Evolutionary conservation across 2,888 invertebrate species (phyloP).

Genomic region (Synergus laeviventris): DNA sequence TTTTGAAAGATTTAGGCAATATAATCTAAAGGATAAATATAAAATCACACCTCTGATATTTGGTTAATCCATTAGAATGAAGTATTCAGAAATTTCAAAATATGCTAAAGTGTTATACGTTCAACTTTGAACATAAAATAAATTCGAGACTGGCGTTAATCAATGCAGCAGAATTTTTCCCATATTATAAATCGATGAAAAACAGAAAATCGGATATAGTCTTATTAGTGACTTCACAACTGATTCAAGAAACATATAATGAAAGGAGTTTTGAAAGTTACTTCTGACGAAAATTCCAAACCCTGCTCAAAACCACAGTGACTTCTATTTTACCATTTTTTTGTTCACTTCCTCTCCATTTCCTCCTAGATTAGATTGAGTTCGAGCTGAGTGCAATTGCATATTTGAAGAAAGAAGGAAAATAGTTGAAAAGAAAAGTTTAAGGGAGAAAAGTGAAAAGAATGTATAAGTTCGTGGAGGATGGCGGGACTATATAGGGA

Average conservation of each 20-base stretch:
- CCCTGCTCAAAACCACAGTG: no score
- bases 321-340: no score
- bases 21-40: neutral
- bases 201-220: no score
- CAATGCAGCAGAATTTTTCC: no score
- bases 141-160: neutral
- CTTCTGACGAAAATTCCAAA: no score
- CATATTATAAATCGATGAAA: no score
- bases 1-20: neutral
- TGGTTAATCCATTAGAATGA: slow-evolving; percentile 9
- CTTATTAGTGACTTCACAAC: no score
- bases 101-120: no score
- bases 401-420: neutral
- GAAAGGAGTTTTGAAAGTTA: no score
- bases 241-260: no score
- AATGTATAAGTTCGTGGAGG: neutral
- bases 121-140: neutral
- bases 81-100: no score
- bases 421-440: neutral
- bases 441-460: neutral
- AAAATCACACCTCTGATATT: neutral
- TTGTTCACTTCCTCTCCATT: no score
- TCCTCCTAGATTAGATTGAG: neutral
- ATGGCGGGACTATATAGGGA: neutral
- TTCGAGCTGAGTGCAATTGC: neutral